These are phyloP conservation scores for Garrulus glandarius DNA, from an alignment of 2,797 vertebrate genomes.

Conservation along the genomic window DNA sequence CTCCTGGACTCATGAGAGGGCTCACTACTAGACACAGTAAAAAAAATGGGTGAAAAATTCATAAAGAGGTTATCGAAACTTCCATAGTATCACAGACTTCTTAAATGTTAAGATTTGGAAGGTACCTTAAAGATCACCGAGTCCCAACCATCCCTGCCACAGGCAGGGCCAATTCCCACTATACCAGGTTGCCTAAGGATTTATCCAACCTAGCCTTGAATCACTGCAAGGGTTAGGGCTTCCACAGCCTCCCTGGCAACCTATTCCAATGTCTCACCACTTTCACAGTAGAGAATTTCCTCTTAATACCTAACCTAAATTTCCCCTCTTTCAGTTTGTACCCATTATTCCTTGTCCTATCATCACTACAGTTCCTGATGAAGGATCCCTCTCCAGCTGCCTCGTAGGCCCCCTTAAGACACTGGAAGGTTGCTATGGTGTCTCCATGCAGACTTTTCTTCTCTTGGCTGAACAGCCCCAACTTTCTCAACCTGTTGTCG, in stretches of 20 bases:
- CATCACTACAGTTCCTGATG: background rate
- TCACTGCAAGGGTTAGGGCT: background rate
- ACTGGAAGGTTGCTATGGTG: background rate
- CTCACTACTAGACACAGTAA: background rate
- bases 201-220: background rate
- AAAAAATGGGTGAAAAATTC: background rate
- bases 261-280: background rate
- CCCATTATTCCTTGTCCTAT: background rate
- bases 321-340: background rate
- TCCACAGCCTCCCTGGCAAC: background rate
- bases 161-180: background rate
- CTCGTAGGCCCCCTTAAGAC: background rate
- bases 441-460: background rate
- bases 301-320: background rate
- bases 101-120: background rate
- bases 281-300: background rate
- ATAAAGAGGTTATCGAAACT: background rate
- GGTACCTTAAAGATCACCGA: background rate
- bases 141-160: background rate
- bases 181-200: background rate
- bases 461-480: background rate
- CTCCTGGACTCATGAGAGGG: background rate
- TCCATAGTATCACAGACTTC: background rate
- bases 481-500: background rate
- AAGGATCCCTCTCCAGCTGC: background rate